These are phyloP conservation scores for Maniola jurtina DNA, from an alignment of 1,140 invertebrate species.

Conservation along the genomic window DNA sequence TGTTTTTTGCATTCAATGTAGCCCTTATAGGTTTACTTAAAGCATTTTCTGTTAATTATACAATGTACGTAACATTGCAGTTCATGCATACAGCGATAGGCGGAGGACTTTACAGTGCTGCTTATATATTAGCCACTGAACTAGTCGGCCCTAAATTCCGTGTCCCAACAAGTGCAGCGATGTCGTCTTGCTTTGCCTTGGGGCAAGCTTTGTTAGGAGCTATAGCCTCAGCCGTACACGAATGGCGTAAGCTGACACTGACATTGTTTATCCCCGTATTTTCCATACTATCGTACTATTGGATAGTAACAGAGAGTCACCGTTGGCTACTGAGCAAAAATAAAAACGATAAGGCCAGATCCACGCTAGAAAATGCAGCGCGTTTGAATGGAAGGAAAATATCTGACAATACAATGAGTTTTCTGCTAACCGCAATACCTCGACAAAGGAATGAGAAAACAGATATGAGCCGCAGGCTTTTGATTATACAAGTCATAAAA, in stretches of 20 bases:
- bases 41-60: slow-evolving; percentile 63
- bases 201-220: slow-evolving; percentile 85
- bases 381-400: slow-evolving; percentile 82
- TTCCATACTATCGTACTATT: slow-evolving; percentile 81
- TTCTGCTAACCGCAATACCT: slow-evolving; percentile 56
- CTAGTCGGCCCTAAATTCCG: slow-evolving; percentile 86
- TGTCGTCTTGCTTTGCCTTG: slow-evolving; percentile 85
- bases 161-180: slow-evolving; percentile 84
- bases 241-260: slow-evolving; percentile 86
- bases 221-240: slow-evolving; percentile 82
- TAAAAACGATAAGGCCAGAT: slow-evolving; percentile 81
- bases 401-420: slow-evolving; percentile 77
- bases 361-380: slow-evolving; percentile 80
- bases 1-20: slow-evolving; percentile 62
- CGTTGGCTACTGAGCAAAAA: slow-evolving; percentile 89
- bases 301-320: slow-evolving; percentile 82
- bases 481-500: slow-evolving; percentile 77
- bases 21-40: slow-evolving; percentile 54
- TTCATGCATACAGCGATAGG: slow-evolving; percentile 63
- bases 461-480: slow-evolving; percentile 31
- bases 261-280: slow-evolving; percentile 84
- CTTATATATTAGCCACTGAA: slow-evolving; percentile 83
- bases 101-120: slow-evolving; percentile 65
- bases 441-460: slow-evolving; percentile 38
- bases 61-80: slow-evolving; percentile 62